A percentile compares a stretch with the other conserved stretches of the same genome.
Conservation (phyloP, 2,888 invertebrate genomes). For the Nomada ruficornis region DNA sequence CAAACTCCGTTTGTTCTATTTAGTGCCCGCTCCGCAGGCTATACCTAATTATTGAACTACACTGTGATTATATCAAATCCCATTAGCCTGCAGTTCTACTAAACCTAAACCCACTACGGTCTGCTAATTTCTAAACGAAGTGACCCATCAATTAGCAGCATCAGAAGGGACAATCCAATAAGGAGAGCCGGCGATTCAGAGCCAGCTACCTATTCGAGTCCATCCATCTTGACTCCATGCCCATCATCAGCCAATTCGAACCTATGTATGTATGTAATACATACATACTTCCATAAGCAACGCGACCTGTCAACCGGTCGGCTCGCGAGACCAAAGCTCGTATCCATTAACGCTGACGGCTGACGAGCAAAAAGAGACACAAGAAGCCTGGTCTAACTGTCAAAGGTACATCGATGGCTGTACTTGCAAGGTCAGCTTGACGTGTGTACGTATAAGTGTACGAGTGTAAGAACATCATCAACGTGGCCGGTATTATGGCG, state of each 20-base stretch:
- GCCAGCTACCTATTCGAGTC: constrained; percentile 8
- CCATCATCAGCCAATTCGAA: neutral
- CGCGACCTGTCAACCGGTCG: neutral
- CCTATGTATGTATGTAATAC: neutral
- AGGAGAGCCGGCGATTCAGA: neutral
- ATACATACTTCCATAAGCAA: too few species aligned
- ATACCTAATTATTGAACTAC: neutral
- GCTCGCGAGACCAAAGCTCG: neutral
- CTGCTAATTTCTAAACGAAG: constrained; percentile 13
- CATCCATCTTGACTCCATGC: neutral
- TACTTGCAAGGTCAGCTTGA: constrained; percentile 40
- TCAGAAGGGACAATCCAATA: neutral
- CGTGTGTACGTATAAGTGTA: neutral
- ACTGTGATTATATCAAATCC: neutral
- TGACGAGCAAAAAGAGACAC: neutral
- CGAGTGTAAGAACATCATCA: constrained; percentile 28
- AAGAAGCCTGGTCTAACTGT: constrained; percentile 17
- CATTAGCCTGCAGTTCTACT: neutral
- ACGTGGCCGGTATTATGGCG: constrained; percentile 73
- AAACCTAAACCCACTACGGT: neutral
- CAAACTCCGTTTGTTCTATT: too few species aligned
- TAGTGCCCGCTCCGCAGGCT: too few species aligned
- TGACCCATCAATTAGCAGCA: constrained; percentile 3
- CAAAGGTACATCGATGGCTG: constrained; percentile 11
- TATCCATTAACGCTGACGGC: constrained; percentile 21